Base-by-base conservation (phyloP, 2,797 vertebrate species). In the Lacerta bilineata region DNA sequence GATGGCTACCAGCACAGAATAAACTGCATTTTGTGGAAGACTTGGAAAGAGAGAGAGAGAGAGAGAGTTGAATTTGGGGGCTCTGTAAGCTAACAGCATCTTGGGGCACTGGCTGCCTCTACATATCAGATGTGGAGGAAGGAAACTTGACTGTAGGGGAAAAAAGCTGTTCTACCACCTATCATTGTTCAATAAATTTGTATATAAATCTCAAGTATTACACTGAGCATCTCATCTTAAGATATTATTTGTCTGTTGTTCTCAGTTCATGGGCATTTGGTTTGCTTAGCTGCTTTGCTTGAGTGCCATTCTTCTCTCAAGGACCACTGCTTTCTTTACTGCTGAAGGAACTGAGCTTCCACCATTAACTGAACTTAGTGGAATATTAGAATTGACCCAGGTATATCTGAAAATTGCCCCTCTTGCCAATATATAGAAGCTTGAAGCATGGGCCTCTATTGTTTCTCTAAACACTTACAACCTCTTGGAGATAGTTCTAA, bases 381-480 rank as follows among this genome's bases (percentile, higher is more conserved):
- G 36, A 46, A 84, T n/a, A 71, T 79, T 8, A 18, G 8, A 7
- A n/a, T 7, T 83, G 74, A 71, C 23, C 25, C 69, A 8, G n/a
- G 43, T 50, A 39, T 20, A 20, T 27, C 43, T 71, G 46, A 29
- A 13, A 59, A 80, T 41, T 50, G 8, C n/a, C 17, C 8, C 11
- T 3, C 18, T 36, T 61, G 27, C 33, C 64, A 78, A 33, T 25
- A 33, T 33, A 20, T 43, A 80, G 89, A 92, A 92, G 1, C 7
- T 39, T 66, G 7, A 11, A 76, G 9, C 87, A 80, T 7, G 69
- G 75, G 2, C 1, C 29, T 69, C 80, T 88, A 1, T 0, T 20
- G 87, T 89, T 86, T 87, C 4, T 87, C 39, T 86, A 87, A 90
- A 88, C 29, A 92, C 29, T 6, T 74, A 41, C 50, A 55, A 15